These are phyloP conservation scores for Agonopterix alstromeriana DNA, from an alignment of 2,888 invertebrate genomes.

Conservation along the genomic window DNA sequence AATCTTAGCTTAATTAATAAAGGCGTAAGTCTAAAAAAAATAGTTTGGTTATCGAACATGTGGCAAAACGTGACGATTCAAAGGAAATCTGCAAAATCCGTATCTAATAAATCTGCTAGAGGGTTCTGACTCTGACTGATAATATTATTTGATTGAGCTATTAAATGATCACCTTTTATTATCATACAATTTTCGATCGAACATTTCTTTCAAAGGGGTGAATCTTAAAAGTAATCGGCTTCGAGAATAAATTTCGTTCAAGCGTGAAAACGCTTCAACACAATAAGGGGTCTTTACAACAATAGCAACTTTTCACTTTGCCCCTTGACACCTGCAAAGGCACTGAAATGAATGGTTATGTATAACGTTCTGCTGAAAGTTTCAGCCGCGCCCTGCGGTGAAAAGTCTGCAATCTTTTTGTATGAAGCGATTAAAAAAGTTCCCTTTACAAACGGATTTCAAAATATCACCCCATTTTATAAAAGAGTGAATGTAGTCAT, in stretches of 20 bases:
- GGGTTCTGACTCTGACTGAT: constrained; percentile 45
- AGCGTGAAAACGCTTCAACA: constrained; percentile 40
- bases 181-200: constrained; percentile 40
- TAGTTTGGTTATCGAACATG: too few species aligned
- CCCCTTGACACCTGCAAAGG: constrained; percentile 48
- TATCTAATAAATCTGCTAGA: constrained; percentile 49
- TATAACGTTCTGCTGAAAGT: constrained; percentile 25
- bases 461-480: constrained; percentile 25
- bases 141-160: constrained; percentile 68
- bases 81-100: constrained; percentile 38
- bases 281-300: constrained; percentile 36
- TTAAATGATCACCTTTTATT: constrained; percentile 68
- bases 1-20: too few species aligned
- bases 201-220: constrained; percentile 9
- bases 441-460: constrained; percentile 29
- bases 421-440: constrained; percentile 54
- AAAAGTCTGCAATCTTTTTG: constrained; percentile 18
- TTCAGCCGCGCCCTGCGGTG: constrained; percentile 20
- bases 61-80: too few species aligned
- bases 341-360: constrained; percentile 45
- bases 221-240: constrained; percentile 16
- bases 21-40: too few species aligned
- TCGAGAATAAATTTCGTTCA: constrained; percentile 18
- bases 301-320: constrained; percentile 51
- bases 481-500: constrained; percentile 18